Evolutionary conservation across 92 coral and sea anemone genomes (phyloP), one percentile per base, ranked within the genome.

Genomic region (Porites evermanni): DNA sequence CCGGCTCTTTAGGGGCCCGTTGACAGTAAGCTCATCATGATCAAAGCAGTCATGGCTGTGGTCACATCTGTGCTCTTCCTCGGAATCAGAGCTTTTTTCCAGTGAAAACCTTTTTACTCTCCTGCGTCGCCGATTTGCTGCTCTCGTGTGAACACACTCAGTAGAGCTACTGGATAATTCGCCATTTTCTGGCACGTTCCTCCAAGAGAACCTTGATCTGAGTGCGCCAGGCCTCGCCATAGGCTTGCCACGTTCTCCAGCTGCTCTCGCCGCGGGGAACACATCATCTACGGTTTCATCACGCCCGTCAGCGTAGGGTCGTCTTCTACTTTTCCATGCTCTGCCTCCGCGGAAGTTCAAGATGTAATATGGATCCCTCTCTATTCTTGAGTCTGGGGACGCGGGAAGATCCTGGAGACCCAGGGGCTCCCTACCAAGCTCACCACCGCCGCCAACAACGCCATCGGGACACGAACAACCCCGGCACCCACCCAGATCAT

Each of bases 401-500:
- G 72, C 18, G 16, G 63, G 83, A 21, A 67, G 54, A 66, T 75
- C 76, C 56, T 79, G 87, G 65, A 79, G 26, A 63, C 70, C 64
- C 72, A 52, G 50, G n/a, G 63, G 20, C 24, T 52, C n/a, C 51
- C 65, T 38, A 11, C 84, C 66, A 67, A 11, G 29, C 72, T 86
- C 72, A 14, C 72, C 50, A 20, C 24, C 64, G 53, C 77, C 85
- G 44, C 53, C 65, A 79, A 61, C 70, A 83, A 65, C 17, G 77
- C 86, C 68, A 83, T 47, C 79, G 78, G 61, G 68, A 53, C 80
- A 75, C 74, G 71, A 67, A 47, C 65, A 23, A 70, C 63, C 61
- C 75, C 78, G 60, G 80, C 51, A n/a, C 61, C 90, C 8, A 56
- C 67, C 93, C 93, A 86, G 68, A 83, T 67, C 83, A 88, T 86